Evolutionary conservation across 2,113 vertebrate genomes (phyloP).

Genomic region (Ciconia maguari): DNA sequence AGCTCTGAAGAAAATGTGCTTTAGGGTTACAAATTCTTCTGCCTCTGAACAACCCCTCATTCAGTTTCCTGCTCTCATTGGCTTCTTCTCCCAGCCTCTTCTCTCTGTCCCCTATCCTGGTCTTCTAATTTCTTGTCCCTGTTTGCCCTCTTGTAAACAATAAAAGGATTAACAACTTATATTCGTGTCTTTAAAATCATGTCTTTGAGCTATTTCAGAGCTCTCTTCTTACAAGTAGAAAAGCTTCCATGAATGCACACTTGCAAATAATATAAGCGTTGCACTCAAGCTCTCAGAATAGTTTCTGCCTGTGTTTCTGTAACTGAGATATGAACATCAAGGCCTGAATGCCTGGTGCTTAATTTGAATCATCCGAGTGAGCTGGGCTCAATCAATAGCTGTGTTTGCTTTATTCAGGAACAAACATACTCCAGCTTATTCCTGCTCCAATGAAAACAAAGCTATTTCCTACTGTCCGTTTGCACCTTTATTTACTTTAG

Average conservation of each 20-base stretch:
- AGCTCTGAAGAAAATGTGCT: not conserved
- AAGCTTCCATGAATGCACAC: not conserved
- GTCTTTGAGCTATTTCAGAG: not conserved
- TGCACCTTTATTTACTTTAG: not conserved
- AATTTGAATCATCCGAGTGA: not conserved
- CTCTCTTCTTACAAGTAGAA: not conserved
- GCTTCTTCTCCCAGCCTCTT: not conserved
- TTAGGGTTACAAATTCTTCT: not conserved
- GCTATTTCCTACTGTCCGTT: not conserved
- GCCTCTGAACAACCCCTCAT: fast-evolving
- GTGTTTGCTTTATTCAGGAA: not conserved
- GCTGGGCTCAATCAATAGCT: not conserved
- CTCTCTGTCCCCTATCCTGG: not conserved
- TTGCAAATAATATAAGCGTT: not conserved
- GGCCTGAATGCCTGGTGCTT: not conserved
- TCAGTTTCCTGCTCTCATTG: not conserved
- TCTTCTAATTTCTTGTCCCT: not conserved
- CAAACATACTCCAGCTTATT: not conserved
- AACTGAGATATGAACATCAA: not conserved
- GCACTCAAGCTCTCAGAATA: not conserved
- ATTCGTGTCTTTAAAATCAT: not conserved
- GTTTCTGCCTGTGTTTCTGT: not conserved
- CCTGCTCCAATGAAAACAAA: not conserved
- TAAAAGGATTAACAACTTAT: not conserved
- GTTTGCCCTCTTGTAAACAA: not conserved